Evolutionary conservation across 2,113 vertebrate genomes (phyloP), one percentile per base, ranked within the genome.

Genomic region (Pangasianodon gigas): DNA sequence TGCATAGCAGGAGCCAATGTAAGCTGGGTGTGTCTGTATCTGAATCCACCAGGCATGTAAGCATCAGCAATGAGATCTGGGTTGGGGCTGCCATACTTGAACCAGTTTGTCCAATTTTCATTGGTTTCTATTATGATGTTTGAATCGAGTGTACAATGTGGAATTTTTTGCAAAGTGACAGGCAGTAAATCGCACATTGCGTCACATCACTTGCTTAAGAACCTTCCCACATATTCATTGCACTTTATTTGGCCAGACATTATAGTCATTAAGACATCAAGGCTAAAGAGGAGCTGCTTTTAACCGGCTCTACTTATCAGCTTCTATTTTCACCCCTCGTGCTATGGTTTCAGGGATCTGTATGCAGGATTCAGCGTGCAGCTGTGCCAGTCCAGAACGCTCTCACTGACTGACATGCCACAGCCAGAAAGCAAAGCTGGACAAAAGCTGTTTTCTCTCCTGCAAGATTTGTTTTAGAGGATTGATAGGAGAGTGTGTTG

Each of bases 1-100:
- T 56, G 41, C 29, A 75, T 51, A 37, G 71, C 26, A 24, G 82
- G 1, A 54, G 11, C 29, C 69, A 60, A 1, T 44, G 54, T 26
- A 77, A 37, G 24, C 69, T 62, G 89, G 91, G 89, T 86, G 89
- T 90, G 89, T 60, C 75, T 51, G 21, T 2, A 32, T 74, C 46
- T 32, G n/a, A 60, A 79, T 75, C 80, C 58, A 84, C 37, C 58
- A 89, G 60, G 71, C 51, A 89, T 89, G n/a, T 67, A 18, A 2
- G 48, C 37, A 52, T 71, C 11, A 32, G 2, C 69, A 29, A 1
- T n/a, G 81, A 79, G 48, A 80, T 26, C 48, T 87, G 85, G 88
- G 86, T 65, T 81, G 88, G 88, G 88, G 71, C 29, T 74, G 26
- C 0, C 46, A 80, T 26, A 41, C n/a, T 71, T 3, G 48, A 88